A percentile compares a stretch with the other conserved stretches of the same genome.
Evolutionary conservation across 2,888 invertebrate genomes (phyloP).

Genomic region (Dynastes tityus): DNA sequence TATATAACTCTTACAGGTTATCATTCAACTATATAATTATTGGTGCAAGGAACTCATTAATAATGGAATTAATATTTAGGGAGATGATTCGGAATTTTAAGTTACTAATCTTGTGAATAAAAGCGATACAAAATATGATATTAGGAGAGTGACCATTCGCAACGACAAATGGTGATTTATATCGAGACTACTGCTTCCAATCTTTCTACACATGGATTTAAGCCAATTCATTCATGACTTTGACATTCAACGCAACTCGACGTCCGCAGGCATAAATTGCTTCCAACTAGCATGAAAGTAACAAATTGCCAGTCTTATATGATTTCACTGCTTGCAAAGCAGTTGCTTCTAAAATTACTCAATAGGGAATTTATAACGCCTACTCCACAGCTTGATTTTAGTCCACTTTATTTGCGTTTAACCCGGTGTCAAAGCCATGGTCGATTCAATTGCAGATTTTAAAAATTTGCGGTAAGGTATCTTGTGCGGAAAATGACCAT

Average conservation of each 20-base stretch:
- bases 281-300: neutral
- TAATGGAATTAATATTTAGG: too few relatives aligned
- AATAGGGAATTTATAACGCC: constrained; percentile 14
- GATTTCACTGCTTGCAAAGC: constrained; percentile 25
- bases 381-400: neutral
- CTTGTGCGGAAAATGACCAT: too few relatives aligned
- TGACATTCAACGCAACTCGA: constrained; percentile 7
- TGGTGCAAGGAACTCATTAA: too few relatives aligned
- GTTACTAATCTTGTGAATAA: neutral
- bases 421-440: too few relatives aligned
- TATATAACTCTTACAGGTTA: too few relatives aligned
- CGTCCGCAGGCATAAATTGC: constrained; percentile 1
- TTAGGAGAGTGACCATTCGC: neutral
- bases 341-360: constrained; percentile 14
- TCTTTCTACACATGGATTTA: neutral
- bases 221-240: constrained; percentile 9
- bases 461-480: too few relatives aligned
- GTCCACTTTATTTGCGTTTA: too few relatives aligned
- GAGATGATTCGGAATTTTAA: neutral
- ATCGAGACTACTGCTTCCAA: neutral
- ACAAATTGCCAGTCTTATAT: neutral
- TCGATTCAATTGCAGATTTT: too few relatives aligned
- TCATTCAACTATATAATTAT: too few relatives aligned
- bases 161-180: constrained; percentile 1
- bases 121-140: neutral